Percentiles rank a stretch among this genome's conserved stretches.
phyloP scores from a whole-genome alignment of 2,888 invertebrate genomes.

The Morinoia aosen region DNA sequence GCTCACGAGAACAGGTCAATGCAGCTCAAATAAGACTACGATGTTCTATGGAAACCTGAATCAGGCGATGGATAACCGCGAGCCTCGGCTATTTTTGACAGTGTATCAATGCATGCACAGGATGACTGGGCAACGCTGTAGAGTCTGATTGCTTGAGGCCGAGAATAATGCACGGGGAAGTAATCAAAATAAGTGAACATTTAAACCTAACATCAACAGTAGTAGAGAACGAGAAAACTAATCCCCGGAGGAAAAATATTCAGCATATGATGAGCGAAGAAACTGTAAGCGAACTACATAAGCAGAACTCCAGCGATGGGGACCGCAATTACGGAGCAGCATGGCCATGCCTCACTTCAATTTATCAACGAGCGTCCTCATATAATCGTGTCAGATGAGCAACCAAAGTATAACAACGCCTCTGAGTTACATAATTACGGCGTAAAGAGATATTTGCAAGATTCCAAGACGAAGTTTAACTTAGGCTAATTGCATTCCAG shows the following conservation, averaged over 20 bases:
- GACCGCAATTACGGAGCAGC: neutral
- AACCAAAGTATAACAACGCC: neutral
- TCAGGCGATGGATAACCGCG: neutral
- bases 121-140: neutral
- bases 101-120: neutral
- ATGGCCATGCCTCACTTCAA: neutral
- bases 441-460: constrained; percentile 26
- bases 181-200: too few species aligned
- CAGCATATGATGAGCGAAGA: neutral
- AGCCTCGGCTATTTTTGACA: neutral
- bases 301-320: neutral
- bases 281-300: neutral
- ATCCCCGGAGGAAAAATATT: too few species aligned
- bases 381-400: neutral
- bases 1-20: neutral
- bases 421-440: constrained; percentile 20
- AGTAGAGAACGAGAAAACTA: too few species aligned
- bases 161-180: neutral
- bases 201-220: too few species aligned
- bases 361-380: neutral
- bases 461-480: constrained; percentile 37
- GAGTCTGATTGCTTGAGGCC: neutral
- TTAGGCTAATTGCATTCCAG: constrained; percentile 46
- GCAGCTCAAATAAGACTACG: neutral
- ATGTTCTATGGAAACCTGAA: neutral